Conservation (phyloP, 2,113 vertebrate species). For the Planiliza haematocheilus region DNA sequence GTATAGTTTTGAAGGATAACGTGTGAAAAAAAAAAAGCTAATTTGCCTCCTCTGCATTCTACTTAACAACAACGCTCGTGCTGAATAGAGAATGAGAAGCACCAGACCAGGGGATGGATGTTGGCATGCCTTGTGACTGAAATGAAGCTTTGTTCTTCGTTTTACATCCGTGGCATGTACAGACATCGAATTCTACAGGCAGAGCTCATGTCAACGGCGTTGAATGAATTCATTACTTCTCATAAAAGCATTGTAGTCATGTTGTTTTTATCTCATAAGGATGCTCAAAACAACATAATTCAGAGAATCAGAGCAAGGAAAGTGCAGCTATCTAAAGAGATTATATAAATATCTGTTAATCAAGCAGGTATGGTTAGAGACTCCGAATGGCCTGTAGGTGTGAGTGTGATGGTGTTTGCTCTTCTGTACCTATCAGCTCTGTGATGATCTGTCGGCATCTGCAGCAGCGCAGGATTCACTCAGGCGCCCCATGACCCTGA, state of each 20-base stretch:
- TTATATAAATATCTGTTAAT: too few relatives aligned
- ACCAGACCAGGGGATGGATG: slow-evolving; percentile 51
- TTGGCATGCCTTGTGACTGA: slow-evolving; percentile 62
- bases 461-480: slow-evolving; percentile 30
- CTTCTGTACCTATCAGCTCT: slow-evolving; percentile 37
- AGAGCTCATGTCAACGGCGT: slow-evolving; percentile 35
- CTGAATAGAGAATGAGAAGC: slow-evolving; percentile 66
- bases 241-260: neutral
- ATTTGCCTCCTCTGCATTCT: slow-evolving; percentile 56
- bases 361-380: slow-evolving; percentile 42
- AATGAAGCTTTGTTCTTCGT: slow-evolving; percentile 60
- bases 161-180: slow-evolving; percentile 46
- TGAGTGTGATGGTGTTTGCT: slow-evolving; percentile 30
- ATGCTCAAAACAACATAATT: neutral
- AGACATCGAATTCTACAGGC: slow-evolving; percentile 40
- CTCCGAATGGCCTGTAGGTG: slow-evolving; percentile 33
- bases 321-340: neutral
- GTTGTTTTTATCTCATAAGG: neutral
- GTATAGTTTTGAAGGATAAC: slow-evolving; percentile 38
- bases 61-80: slow-evolving; percentile 35
- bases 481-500: neutral
- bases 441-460: slow-evolving; percentile 29
- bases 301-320: neutral
- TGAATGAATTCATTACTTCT: slow-evolving; percentile 31
- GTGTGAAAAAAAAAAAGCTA: slow-evolving; percentile 34